Conservation (phyloP, 2,888 invertebrate genomes). For the Tipula helvola region DNA sequence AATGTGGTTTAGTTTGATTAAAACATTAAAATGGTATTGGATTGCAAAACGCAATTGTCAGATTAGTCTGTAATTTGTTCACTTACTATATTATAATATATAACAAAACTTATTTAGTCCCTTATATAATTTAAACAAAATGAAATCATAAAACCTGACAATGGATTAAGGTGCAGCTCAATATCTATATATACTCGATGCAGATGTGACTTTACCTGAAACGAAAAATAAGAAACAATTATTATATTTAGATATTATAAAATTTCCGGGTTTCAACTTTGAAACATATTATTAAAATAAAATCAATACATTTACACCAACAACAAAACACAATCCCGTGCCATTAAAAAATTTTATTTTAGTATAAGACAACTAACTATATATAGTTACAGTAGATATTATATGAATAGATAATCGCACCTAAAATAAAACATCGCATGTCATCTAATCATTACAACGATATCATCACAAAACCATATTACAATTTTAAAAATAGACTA, state of each 20-base stretch:
- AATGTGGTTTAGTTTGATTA: too few species aligned
- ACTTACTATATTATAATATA: too few species aligned
- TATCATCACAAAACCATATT: constrained; percentile 4
- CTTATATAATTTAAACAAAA: not conserved
- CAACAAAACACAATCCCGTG: not conserved
- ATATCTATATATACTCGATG: not conserved
- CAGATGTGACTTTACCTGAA: not conserved
- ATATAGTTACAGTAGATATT: not conserved
- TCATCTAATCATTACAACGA: not conserved
- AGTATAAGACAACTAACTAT: not conserved
- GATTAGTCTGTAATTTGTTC: too few species aligned
- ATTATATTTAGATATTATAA: not conserved
- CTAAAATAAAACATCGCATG: not conserved
- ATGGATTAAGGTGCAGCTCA: not conserved
- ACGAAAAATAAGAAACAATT: not conserved
- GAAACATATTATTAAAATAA: not conserved
- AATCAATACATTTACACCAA: not conserved
- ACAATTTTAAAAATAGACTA: not conserved
- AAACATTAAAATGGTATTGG: too few species aligned
- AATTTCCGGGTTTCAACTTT: not conserved
- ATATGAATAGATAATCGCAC: not conserved
- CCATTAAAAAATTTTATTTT: not conserved
- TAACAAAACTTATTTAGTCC: too few species aligned
- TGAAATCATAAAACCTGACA: not conserved
- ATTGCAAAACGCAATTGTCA: too few species aligned